Evolutionary conservation across 2,888 invertebrate species (phyloP).

Genomic region (Cloeon dipterum): DNA sequence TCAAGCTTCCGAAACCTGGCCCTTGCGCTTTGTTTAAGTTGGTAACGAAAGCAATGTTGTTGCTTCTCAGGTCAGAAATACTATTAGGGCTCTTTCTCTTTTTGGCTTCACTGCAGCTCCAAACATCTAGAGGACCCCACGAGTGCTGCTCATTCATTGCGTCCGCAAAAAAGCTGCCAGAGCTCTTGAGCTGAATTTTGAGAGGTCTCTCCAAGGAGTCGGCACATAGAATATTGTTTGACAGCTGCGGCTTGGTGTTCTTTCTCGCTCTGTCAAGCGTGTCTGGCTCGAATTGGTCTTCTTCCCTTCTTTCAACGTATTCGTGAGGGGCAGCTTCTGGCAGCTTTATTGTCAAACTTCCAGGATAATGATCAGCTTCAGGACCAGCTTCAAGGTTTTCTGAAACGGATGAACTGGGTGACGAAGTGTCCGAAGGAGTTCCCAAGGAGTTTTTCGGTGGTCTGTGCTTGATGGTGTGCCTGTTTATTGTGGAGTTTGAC

Average conservation of each 20-base stretch:
- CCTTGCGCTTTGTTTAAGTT: background rate
- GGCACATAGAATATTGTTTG: slow-evolving; percentile 12
- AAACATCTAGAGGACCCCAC: background rate
- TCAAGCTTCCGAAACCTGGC: background rate
- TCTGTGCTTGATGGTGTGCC: slow-evolving; percentile 22
- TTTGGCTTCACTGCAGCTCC: background rate
- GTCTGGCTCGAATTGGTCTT: slow-evolving; percentile 67
- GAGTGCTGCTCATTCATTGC: slow-evolving; percentile 7
- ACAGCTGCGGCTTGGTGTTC: slow-evolving; percentile 21
- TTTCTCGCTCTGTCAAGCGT: slow-evolving; percentile 59
- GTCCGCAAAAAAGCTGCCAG: slow-evolving; percentile 44
- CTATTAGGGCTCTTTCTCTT: background rate
- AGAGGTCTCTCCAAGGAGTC: slow-evolving; percentile 29
- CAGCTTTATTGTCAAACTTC: slow-evolving; percentile 63
- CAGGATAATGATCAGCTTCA: slow-evolving; percentile 29
- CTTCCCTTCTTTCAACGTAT: slow-evolving; percentile 25
- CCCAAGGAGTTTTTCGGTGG: background rate
- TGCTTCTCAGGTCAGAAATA: slow-evolving; percentile 1
- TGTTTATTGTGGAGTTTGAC: slow-evolving; percentile 20
- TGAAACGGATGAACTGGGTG: background rate
- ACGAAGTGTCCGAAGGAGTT: background rate
- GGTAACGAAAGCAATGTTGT: background rate
- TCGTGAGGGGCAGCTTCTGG: slow-evolving; percentile 56
- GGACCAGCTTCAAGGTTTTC: background rate
- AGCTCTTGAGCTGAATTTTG: slow-evolving; percentile 33